Conservation (phyloP, 2,888 invertebrate species). For the Trichogramma dendrolimi region DNA sequence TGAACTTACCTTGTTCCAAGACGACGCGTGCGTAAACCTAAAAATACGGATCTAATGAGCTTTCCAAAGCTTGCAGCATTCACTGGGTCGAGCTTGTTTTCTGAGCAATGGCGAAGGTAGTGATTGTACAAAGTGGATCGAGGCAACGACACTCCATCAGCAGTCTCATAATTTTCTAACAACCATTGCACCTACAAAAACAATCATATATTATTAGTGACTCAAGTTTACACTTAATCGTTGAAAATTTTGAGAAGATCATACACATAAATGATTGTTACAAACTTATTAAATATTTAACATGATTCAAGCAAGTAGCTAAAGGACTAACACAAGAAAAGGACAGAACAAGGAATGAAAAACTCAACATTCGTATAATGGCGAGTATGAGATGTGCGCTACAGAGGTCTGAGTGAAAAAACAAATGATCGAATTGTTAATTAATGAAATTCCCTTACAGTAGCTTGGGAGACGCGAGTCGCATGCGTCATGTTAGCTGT, state of each 20-base stretch:
- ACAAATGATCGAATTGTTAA: no score
- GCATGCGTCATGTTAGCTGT: slow-evolving; percentile 66
- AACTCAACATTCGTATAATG: slow-evolving; percentile 2
- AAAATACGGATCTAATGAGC: slow-evolving; percentile 94
- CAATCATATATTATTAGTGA: slow-evolving; percentile 1
- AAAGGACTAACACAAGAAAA: not conserved
- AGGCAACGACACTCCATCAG: slow-evolving; percentile 89
- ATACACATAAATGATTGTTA: slow-evolving; percentile 9
- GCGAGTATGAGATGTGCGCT: slow-evolving; percentile 18
- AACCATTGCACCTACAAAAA: slow-evolving; percentile 80
- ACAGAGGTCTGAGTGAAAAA: no score
- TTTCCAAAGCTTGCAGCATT: slow-evolving; percentile 99
- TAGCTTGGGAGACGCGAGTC: slow-evolving; percentile 83
- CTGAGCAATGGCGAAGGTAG: slow-evolving; percentile 90
- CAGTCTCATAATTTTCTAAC: slow-evolving; percentile 96
- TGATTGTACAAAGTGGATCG: slow-evolving; percentile 95
- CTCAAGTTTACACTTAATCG: slow-evolving; percentile 10
- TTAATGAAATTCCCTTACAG: slow-evolving; percentile 62
- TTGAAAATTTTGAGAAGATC: slow-evolving; percentile 3
- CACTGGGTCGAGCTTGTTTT: slow-evolving; percentile 93
- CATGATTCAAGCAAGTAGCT: not conserved
- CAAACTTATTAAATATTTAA: slow-evolving; percentile 20
- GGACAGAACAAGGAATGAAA: slow-evolving; percentile 1
- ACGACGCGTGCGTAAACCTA: slow-evolving; percentile 88
- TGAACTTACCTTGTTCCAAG: slow-evolving; percentile 78